Conservation (phyloP, 2,113 vertebrate genomes). For the Phylloscopus whistleri region DNA sequence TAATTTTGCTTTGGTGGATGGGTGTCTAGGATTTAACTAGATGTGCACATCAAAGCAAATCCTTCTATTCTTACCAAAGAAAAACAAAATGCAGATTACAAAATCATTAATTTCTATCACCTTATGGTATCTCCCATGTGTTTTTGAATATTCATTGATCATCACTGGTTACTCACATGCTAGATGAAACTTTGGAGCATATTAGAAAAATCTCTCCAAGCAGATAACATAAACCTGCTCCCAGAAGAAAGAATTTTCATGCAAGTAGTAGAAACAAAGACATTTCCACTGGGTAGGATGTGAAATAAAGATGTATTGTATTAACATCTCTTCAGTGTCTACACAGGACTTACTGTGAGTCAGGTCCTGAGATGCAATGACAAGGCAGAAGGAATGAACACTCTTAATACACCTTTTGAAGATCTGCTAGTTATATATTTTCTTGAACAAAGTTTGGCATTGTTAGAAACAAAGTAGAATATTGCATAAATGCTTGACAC, state of each 20-base stretch:
- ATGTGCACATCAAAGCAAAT: neutral
- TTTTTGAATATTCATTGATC: neutral
- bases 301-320: neutral
- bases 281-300: neutral
- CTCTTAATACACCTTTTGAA: neutral
- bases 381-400: neutral
- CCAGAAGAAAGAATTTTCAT: neutral
- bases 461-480: neutral
- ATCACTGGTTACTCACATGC: neutral
- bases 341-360: accelerated
- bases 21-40: neutral
- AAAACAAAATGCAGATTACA: neutral
- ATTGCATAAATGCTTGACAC: neutral
- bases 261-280: neutral
- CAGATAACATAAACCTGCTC: neutral
- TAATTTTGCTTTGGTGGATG: neutral
- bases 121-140: neutral
- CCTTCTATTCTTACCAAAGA: neutral
- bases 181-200: neutral
- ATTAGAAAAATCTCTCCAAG: neutral
- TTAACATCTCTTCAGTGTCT: neutral
- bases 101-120: neutral
- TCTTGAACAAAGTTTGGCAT: neutral
- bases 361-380: neutral
- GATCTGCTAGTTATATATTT: neutral